phyloP scores from a whole-genome alignment of 2,797 vertebrate genomes.

The Merluccius polli region DNA sequence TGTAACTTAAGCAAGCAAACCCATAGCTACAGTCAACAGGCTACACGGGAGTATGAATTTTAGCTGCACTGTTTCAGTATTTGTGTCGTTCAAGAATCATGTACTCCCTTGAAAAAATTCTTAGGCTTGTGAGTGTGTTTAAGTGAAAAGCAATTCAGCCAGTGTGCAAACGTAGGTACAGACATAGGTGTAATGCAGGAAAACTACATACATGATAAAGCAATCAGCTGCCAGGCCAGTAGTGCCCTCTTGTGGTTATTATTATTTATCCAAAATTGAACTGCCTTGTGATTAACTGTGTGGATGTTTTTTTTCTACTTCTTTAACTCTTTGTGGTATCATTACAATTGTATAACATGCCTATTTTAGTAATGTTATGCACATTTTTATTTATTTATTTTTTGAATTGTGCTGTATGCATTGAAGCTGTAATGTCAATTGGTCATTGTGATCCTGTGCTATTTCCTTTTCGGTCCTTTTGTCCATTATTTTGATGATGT shows the following conservation, averaged over 20 bases:
- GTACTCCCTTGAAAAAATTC: too few relatives aligned
- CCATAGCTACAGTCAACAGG: too few relatives aligned
- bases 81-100: too few relatives aligned
- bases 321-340: background rate
- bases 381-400: too few relatives aligned
- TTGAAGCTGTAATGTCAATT: background rate
- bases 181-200: background rate
- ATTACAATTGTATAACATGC: background rate
- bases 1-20: too few relatives aligned
- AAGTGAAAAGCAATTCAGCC: background rate
- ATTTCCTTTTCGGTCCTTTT: background rate
- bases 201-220: background rate
- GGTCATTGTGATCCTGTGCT: background rate
- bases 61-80: too few relatives aligned
- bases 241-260: background rate
- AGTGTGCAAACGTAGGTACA: background rate
- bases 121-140: background rate
- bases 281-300: background rate
- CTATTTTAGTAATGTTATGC: background rate
- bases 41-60: too few relatives aligned
- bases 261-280: background rate
- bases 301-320: background rate
- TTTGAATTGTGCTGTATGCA: background rate
- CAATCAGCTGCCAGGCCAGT: background rate
- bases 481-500: slow-evolving; percentile 10